These are phyloP conservation scores for Tachysurus vachellii DNA, from an alignment of 2,113 vertebrate species.

Conservation along the genomic window DNA sequence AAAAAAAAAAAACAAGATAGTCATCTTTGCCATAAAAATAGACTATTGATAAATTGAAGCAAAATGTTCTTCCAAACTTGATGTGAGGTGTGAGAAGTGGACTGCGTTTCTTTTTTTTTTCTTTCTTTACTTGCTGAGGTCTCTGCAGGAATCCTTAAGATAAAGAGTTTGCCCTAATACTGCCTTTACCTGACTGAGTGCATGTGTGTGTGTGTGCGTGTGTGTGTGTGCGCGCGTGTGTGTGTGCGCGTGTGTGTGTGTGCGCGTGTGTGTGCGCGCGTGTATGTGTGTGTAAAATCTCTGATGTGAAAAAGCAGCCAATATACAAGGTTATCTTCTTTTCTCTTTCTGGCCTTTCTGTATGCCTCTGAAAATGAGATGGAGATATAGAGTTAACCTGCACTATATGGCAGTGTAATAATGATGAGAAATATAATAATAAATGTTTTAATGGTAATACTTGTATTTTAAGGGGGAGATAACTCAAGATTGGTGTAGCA, in stretches of 20 bases:
- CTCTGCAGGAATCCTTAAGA: constrained; percentile 39
- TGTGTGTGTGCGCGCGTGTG: constrained; percentile 42
- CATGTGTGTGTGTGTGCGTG: constrained; percentile 37
- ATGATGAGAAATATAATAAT: constrained; percentile 41
- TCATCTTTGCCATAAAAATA: constrained; percentile 64
- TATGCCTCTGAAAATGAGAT: constrained; percentile 18
- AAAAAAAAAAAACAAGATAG: constrained; percentile 56
- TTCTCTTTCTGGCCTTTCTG: constrained; percentile 24
- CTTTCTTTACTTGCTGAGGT: constrained; percentile 20
- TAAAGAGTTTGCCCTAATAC: constrained; percentile 37
- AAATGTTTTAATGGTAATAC: constrained; percentile 55
- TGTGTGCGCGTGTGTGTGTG: constrained; percentile 41
- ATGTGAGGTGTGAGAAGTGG: constrained; percentile 55
- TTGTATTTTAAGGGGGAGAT: constrained; percentile 46
- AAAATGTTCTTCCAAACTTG: constrained; percentile 67
- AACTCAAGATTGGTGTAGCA: constrained; percentile 33
- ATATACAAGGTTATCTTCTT: constrained; percentile 42
- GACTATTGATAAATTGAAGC: constrained; percentile 61
- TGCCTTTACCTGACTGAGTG: constrained; percentile 46
- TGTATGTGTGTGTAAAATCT: constrained; percentile 50
- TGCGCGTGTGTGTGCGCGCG: constrained; percentile 29
- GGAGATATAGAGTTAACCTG: constrained; percentile 41
- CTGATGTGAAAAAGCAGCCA: constrained; percentile 58
- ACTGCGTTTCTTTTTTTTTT: constrained; percentile 37
- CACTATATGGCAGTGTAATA: constrained; percentile 45